A percentile compares a stretch with the other conserved stretches of the same genome.
These are phyloP conservation scores for Encarsia formosa DNA, from an alignment of 2,888 invertebrate species.

Conservation along the genomic window DNA sequence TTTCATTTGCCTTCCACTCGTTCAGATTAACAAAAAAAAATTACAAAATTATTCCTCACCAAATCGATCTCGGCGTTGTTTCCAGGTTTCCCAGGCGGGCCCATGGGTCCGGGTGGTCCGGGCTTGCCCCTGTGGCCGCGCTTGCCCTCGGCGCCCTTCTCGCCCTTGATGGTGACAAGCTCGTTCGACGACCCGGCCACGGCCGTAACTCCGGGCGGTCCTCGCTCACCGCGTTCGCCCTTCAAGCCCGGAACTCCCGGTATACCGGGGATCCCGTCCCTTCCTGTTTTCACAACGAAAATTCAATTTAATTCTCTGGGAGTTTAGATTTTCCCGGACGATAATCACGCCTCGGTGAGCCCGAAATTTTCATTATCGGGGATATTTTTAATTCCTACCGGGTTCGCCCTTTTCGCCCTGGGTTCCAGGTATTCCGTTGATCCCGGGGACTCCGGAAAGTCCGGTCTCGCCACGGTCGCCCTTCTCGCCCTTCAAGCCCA, in stretches of 20 bases:
- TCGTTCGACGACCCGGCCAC: conserved; percentile 46
- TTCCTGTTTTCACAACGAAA: no score
- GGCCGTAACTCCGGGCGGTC: conserved; percentile 61
- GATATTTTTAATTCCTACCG: no score
- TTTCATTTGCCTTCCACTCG: no score
- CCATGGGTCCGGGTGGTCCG: conserved; percentile 64
- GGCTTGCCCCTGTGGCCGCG: conserved; percentile 73
- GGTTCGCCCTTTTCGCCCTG: conserved; percentile 78
- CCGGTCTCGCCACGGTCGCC: conserved; percentile 65
- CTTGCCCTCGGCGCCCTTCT: conserved; percentile 53
- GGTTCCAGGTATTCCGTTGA: conserved; percentile 56
- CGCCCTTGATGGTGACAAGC: conserved; percentile 52
- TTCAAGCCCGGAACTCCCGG: conserved; percentile 47
- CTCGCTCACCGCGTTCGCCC: conserved; percentile 65
- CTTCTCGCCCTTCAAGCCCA: conserved; percentile 70
- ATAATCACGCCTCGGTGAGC: no score
- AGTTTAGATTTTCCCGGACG: no score
- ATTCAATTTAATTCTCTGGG: no score
- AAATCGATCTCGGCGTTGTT: conserved; percentile 68
- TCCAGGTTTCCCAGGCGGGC: conserved; percentile 61
- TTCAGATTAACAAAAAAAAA: no score
- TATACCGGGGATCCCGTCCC: conserved; percentile 47
- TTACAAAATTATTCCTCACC: no score
- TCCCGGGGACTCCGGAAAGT: conserved; percentile 61
- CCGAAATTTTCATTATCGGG: no score